A percentile compares a stretch with the other conserved stretches of the same genome.
Evolutionary conservation across 2,888 invertebrate genomes (phyloP).

Genomic region (Agrochola macilenta): DNA sequence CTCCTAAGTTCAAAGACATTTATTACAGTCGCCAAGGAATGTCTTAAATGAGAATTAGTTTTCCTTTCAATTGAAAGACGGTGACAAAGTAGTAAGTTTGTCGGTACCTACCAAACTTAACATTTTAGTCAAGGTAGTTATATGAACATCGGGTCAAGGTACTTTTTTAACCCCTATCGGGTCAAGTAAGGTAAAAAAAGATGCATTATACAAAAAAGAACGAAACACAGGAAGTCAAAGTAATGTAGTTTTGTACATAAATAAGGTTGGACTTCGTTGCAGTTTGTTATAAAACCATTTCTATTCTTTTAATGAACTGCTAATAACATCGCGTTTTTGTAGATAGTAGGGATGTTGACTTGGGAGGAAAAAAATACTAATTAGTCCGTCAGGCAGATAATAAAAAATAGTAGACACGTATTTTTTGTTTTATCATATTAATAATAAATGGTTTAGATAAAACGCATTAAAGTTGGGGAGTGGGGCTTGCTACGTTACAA

Average conservation of each 20-base stretch:
- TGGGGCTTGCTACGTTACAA: too few species aligned
- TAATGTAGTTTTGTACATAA: not conserved
- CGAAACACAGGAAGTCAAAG: not conserved
- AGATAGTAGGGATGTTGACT: too few species aligned
- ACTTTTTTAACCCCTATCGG: not conserved
- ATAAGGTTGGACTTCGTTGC: not conserved
- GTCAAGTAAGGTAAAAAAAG: not conserved
- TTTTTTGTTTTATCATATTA: too few species aligned
- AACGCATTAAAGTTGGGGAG: too few species aligned
- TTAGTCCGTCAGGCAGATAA: too few species aligned
- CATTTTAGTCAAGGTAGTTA: not conserved
- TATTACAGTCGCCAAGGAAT: constrained; percentile 19
- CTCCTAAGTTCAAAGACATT: constrained; percentile 21
- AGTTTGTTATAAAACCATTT: not conserved
- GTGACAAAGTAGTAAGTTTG: constrained; percentile 4
- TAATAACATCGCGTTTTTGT: not conserved
- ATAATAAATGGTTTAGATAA: too few species aligned
- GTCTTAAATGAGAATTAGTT: constrained; percentile 18
- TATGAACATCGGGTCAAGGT: not conserved
- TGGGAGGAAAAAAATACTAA: too few species aligned
- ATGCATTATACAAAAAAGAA: not conserved
- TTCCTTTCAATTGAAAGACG: constrained; percentile 8
- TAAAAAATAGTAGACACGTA: too few species aligned
- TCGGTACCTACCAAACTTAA: not conserved
- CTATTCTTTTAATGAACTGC: not conserved